Evolutionary conservation across 2,797 vertebrate species (phyloP), one percentile per base, ranked within the genome.

Genomic region (Carcharodon carcharias): DNA sequence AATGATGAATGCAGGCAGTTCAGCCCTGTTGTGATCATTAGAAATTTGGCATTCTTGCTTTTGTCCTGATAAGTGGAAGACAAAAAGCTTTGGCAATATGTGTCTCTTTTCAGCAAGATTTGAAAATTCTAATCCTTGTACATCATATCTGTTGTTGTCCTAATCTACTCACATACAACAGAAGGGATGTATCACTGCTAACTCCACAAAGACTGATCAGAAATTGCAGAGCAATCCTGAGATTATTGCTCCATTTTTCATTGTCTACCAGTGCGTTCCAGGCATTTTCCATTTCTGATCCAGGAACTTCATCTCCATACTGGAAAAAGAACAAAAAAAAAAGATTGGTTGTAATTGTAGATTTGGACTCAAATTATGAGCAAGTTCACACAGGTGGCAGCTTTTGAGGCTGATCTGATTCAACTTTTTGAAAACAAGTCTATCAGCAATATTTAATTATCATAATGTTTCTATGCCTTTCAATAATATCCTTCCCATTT

Each of bases 261-360:
- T 99, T 99, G 97, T 99, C 98, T 97, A 99, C 99, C 96, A 99
- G 97, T 3, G 99, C 99, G 73, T 99, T 99, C 99, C 99, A 99
- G 95, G 99, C 99, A 40, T 99, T 99, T 97, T 99, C 99, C 97
- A 99, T 99, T 97, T 99, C 99, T 0, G 98, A 98, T 69, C 99
- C 99, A 0, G 99, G 98, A 97, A 99, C 98, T 98, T 99, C 99
- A 96, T 99, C 99, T 96, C 99, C 99, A 35, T 99, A 99, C 99
- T 99, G 96, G 2, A 97, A 65, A 50, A 96, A 8, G 71, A 85
- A 73, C 26, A 71, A 63, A 28, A 50, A 73, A 73, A 73, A 73
- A 77, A 73, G 14, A 71, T 88, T 58, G 3, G 14, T 92, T 92
- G 8, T n/a, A 63, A 50, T 85, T 92, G 7, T 31, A 58, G 26